phyloP scores from a whole-genome alignment of 2,113 vertebrate species.

The Danionella cerebrum region DNA sequence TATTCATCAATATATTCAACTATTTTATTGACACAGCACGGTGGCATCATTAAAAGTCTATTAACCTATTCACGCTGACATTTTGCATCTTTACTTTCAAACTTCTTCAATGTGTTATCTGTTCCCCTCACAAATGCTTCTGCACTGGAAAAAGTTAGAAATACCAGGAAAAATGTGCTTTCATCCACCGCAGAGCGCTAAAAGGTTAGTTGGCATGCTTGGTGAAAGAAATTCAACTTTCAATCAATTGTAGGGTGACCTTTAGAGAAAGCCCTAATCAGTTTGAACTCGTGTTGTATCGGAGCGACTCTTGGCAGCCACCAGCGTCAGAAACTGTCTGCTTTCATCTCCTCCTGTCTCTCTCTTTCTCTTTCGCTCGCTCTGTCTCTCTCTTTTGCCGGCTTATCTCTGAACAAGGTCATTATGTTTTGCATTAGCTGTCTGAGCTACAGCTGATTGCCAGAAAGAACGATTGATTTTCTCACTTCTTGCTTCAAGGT shows the following conservation, averaged over 20 bases:
- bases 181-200: conserved; percentile 1
- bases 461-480: conserved; percentile 31
- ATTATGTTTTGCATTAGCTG: conserved; percentile 42
- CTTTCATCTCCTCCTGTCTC: conserved; percentile 4
- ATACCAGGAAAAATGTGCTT: neutral
- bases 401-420: conserved; percentile 42
- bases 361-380: conserved; percentile 7
- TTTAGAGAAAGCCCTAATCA: conserved; percentile 32
- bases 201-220: conserved; percentile 16
- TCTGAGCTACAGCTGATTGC: conserved; percentile 37
- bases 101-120: neutral
- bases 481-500: neutral
- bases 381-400: neutral
- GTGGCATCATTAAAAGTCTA: no score
- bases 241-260: conserved; percentile 38
- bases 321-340: conserved; percentile 1
- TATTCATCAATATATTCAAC: no score
- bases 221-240: conserved; percentile 28
- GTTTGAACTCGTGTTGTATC: conserved; percentile 21
- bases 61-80: no score
- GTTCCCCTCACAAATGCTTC: neutral
- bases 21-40: no score
- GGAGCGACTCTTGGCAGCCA: neutral
- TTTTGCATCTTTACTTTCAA: neutral
- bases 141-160: neutral